phyloP scores from a whole-genome alignment of 1,140 invertebrate species.

The Bombus superbus region DNA sequence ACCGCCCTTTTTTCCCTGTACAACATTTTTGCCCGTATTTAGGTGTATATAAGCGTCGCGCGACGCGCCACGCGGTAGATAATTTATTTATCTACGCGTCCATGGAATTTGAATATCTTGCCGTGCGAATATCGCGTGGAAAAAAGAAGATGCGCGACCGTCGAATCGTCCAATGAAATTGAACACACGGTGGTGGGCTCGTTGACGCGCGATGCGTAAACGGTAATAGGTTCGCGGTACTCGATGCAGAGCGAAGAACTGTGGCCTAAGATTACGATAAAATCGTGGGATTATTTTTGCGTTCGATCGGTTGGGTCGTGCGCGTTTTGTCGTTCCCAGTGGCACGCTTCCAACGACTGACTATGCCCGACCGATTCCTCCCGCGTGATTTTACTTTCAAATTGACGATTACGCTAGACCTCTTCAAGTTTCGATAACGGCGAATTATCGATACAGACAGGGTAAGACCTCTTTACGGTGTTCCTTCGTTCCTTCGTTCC shows the following conservation, averaged over 20 bases:
- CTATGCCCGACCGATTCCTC: neutral
- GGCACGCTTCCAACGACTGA: slow-evolving; percentile 13
- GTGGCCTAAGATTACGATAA: neutral
- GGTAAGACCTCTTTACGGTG: neutral
- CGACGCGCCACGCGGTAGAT: neutral
- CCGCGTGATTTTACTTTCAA: slow-evolving; percentile 36
- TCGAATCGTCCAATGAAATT: neutral
- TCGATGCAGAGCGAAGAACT: neutral
- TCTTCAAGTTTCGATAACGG: slow-evolving; percentile 31
- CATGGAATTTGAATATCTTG: neutral
- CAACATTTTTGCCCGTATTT: slow-evolving; percentile 6
- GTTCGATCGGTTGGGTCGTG: neutral
- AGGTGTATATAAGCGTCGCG: neutral
- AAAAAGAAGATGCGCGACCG: neutral
- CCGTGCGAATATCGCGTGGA: too few relatives aligned
- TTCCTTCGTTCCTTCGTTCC: neutral
- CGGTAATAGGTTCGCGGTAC: neutral
- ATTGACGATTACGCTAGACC: slow-evolving; percentile 30
- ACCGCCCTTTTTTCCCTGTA: neutral
- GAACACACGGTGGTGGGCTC: neutral
- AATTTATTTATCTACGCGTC: too few relatives aligned
- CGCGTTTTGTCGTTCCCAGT: slow-evolving; percentile 5
- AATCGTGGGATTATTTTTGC: neutral
- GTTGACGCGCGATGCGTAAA: neutral
- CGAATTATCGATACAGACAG: slow-evolving; percentile 13